Evolutionary conservation across 2,113 vertebrate genomes (phyloP).

Genomic region (Pseudorectes ferrugineus): DNA sequence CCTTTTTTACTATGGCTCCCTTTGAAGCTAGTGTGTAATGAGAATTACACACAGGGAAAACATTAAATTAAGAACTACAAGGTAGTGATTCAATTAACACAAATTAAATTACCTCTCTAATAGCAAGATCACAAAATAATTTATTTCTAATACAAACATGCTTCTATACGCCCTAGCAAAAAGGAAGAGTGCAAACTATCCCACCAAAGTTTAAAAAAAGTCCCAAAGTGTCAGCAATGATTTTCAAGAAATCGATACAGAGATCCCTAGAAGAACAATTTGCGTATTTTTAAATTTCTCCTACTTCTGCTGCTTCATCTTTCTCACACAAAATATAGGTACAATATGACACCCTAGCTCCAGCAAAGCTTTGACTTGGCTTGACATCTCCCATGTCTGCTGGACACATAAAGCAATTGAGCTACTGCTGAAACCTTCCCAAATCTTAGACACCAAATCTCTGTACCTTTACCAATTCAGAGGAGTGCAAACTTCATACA

Average conservation of each 20-base stretch:
- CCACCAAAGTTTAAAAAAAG: not conserved
- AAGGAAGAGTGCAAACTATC: not conserved
- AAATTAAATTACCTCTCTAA: not conserved
- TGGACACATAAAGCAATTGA: not conserved
- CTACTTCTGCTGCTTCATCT: not conserved
- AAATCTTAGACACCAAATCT: not conserved
- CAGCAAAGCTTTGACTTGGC: not conserved
- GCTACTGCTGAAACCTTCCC: not conserved
- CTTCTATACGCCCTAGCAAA: not conserved
- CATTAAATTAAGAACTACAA: not conserved
- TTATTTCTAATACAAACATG: not conserved
- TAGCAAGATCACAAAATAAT: not conserved
- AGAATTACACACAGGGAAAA: not conserved
- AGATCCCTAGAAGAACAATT: not conserved
- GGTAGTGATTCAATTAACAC: not conserved
- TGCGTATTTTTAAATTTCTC: not conserved
- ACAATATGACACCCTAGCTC: not conserved
- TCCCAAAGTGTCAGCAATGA: not conserved
- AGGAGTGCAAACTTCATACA: not conserved
- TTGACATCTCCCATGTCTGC: not conserved
- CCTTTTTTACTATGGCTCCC: rapidly evolving
- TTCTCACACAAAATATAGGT: not conserved
- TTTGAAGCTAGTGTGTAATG: not conserved
- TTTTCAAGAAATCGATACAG: not conserved
- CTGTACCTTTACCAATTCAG: not conserved